A percentile compares a stretch with the other conserved stretches of the same genome.
Evolutionary conservation across 2,888 invertebrate species (phyloP).

Genomic region (Limnephilus rhombicus): DNA sequence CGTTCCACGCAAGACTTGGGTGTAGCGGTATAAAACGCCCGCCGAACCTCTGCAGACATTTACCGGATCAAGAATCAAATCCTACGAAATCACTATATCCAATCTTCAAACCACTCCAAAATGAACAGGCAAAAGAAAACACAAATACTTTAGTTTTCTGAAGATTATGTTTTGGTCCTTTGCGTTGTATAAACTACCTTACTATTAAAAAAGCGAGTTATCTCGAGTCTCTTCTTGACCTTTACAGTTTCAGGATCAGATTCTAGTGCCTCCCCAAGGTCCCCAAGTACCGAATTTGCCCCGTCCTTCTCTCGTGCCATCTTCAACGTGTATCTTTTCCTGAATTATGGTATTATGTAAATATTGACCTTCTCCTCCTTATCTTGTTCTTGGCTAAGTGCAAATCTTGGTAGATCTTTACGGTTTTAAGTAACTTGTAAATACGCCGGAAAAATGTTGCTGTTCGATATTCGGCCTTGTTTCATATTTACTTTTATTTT

Average conservation of each 20-base stretch:
- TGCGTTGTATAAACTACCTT: neutral
- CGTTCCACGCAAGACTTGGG: no score
- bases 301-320: neutral
- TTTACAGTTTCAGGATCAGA: neutral
- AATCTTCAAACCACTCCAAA: no score
- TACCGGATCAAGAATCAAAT: no score
- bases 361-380: neutral
- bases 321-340: neutral
- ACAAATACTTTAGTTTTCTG: no score
- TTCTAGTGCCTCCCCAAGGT: neutral
- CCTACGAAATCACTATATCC: no score
- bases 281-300: neutral
- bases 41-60: no score
- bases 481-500: no score
- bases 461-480: no score
- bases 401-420: neutral
- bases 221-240: neutral
- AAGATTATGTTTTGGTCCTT: neutral
- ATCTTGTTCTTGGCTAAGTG: slow-evolving; percentile 1
- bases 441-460: neutral
- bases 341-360: neutral
- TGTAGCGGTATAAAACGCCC: no score
- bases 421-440: neutral
- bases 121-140: no score
- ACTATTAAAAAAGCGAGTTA: neutral